Conservation (phyloP, 2,888 invertebrate species). For the Disparrhopalites patrizii region DNA sequence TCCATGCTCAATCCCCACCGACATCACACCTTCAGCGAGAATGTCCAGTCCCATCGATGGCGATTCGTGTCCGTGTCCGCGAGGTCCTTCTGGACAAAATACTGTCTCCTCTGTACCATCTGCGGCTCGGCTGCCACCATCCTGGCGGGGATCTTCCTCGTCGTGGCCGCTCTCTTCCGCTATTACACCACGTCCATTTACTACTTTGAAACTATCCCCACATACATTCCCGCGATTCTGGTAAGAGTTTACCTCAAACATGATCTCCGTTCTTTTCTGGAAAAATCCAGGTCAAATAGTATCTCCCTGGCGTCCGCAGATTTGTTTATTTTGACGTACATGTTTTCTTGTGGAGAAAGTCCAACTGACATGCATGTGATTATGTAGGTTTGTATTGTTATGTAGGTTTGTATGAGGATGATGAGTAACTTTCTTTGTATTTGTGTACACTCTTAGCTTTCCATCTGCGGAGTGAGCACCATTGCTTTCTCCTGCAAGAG, state of each 20-base stretch:
- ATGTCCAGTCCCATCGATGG: slow-evolving; percentile 37
- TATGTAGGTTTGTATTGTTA: too few species aligned
- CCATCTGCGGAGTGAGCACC: slow-evolving; percentile 47
- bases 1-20: slow-evolving; percentile 19
- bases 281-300: too few species aligned
- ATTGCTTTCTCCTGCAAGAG: slow-evolving; percentile 48
- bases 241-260: slow-evolving; percentile 63
- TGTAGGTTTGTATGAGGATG: too few species aligned
- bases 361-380: too few species aligned
- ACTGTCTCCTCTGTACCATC: slow-evolving; percentile 76
- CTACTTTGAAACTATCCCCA: slow-evolving; percentile 88
- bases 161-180: slow-evolving; percentile 72
- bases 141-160: slow-evolving; percentile 70
- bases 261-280: too few species aligned
- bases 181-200: slow-evolving; percentile 70
- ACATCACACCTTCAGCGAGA: slow-evolving; percentile 8
- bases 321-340: too few species aligned
- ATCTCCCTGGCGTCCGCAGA: too few species aligned
- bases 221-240: slow-evolving; percentile 87
- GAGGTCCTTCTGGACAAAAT: slow-evolving; percentile 56
- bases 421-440: too few species aligned
- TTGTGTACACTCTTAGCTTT: slow-evolving; percentile 32
- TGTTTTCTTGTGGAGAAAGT: too few species aligned
- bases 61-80: slow-evolving; percentile 37
- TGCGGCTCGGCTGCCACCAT: slow-evolving; percentile 74